Evolutionary conservation across 2,797 vertebrate species (phyloP).

Genomic region (Phyllotis vaccarum): DNA sequence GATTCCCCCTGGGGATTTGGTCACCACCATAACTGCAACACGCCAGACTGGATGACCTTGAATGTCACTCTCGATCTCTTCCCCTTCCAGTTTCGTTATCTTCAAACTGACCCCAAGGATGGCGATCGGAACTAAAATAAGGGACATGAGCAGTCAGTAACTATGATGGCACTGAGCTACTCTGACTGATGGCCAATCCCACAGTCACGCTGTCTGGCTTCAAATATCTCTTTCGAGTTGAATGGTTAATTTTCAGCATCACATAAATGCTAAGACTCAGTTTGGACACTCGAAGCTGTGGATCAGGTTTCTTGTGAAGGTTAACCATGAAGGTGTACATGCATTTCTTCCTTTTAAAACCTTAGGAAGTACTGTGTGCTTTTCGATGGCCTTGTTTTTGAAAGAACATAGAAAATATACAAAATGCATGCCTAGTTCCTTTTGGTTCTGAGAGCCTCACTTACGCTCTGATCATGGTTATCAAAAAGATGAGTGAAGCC

Average conservation of each 20-base stretch:
- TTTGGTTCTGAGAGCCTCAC: neutral
- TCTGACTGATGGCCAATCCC: neutral
- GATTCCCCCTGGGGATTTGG: neutral
- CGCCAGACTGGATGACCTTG: neutral
- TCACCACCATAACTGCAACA: neutral
- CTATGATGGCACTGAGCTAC: neutral
- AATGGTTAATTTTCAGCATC: neutral
- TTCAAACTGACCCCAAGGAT: neutral
- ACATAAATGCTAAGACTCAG: neutral
- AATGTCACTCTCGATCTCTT: neutral
- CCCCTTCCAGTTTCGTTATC: neutral
- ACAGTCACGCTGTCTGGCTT: neutral
- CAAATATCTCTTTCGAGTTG: neutral
- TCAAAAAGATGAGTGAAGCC: neutral
- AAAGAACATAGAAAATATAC: neutral
- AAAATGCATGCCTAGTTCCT: neutral
- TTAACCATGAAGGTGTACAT: neutral
- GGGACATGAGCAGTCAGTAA: neutral
- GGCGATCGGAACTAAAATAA: slow-evolving; percentile 29
- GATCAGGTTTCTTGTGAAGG: neutral
- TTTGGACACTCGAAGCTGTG: neutral
- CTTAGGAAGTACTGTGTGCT: neutral
- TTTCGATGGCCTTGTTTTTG: neutral
- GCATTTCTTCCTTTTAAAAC: slow-evolving; percentile 4
- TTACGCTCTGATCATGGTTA: neutral